Evolutionary conservation across 2,113 vertebrate species (phyloP).

Genomic region (Cercocebus atys): DNA sequence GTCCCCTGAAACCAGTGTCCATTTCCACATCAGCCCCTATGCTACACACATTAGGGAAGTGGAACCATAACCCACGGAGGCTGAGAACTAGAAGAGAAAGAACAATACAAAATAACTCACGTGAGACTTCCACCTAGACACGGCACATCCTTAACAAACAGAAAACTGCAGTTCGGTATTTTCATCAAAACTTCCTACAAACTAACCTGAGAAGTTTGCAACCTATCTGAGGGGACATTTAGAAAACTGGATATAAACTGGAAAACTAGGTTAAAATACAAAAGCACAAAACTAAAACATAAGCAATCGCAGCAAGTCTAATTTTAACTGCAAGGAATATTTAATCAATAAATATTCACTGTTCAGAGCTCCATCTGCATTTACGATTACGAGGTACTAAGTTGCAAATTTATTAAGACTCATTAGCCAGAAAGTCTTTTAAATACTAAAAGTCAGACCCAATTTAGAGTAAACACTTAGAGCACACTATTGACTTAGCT

Average conservation of each 20-base stretch:
- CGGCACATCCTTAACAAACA: neutral
- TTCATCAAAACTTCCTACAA: neutral
- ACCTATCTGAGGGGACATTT: neutral
- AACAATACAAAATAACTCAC: rapidly evolving
- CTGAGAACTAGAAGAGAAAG: neutral
- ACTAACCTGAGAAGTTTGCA: rapidly evolving
- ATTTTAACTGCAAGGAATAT: conserved; percentile 71
- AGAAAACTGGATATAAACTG: neutral
- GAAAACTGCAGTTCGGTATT: neutral
- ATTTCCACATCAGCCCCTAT: rapidly evolving
- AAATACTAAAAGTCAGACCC: conserved; percentile 79
- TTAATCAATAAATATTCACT: conserved; percentile 72
- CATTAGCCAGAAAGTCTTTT: conserved; percentile 80
- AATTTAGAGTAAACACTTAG: conserved; percentile 76
- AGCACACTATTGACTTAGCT: conserved; percentile 68
- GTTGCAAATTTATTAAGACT: conserved; percentile 79
- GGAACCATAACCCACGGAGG: rapidly evolving
- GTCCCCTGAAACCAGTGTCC: neutral
- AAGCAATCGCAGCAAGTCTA: conserved; percentile 30
- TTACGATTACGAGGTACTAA: conserved; percentile 69
- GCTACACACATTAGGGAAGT: neutral
- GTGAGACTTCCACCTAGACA: neutral
- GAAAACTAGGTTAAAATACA: neutral
- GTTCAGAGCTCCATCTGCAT: conserved; percentile 65
- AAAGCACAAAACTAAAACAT: neutral